Base-by-base conservation (phyloP, 2,113 vertebrate genomes). In the Leptocoma aspasia region DNA sequence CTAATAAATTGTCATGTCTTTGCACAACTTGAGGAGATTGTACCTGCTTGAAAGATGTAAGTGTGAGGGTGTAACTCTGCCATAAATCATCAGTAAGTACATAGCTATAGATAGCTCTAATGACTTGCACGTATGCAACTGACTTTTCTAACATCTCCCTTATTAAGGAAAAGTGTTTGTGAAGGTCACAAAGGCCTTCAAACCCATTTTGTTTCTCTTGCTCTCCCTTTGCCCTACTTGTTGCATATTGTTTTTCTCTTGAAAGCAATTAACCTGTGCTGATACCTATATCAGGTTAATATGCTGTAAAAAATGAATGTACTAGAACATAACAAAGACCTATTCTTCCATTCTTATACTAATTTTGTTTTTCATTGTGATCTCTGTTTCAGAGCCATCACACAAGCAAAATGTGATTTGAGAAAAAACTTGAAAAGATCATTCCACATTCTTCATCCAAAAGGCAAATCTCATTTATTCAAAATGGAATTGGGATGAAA, bases 261-360 rank as follows among this genome's bases (percentile, higher is more conserved):
- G 64, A 63, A 86, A 84, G 53, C 88, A 94, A 75, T 95, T 94
- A 94, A 96, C 79, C 90, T 81, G 13, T 89, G 76, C 37, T 89
- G 69, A 39, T 93, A 56, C 64, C 24, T 72, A 1, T 86, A 90
- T 78, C 76, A 90, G 41, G 39, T 57, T 81, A 49, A 20, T 60
- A 7, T 37, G 47, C 41, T 81, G 47, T 60, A 37, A 66, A 68
- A 91, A 85, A 60, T 65, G 47, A 80, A 68, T 0, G 17, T 35
- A 52, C 1, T 2, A 59, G 76, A 68, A 69, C 14, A 35, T 49
- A 90, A 70, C 37, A 52, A 53, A n/a, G 52, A 31, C 24, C 60
- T 73, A 37, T 56, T 68, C 16, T 77, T 86, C 60, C 47, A 61
- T 75, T 94, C 52, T 80, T 86, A 75, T n/a, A 56, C 42, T 66